Evolutionary conservation across 1,140 invertebrate species (phyloP).

Genomic region (Halesus radiatus): DNA sequence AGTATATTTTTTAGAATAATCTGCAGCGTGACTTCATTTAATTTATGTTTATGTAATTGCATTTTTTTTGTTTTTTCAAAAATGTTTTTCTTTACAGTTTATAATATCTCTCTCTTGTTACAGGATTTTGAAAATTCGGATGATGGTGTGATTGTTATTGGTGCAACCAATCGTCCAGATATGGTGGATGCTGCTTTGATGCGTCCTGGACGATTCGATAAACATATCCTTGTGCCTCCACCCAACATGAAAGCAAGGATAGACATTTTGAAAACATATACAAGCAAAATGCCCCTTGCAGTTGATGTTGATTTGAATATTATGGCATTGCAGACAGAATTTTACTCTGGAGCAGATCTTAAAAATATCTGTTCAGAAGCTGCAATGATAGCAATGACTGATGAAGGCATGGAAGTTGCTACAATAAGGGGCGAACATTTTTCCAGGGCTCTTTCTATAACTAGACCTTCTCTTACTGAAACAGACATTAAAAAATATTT

Average conservation of each 20-base stretch:
- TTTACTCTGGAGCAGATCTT: constrained; percentile 86
- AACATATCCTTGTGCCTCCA: constrained; percentile 81
- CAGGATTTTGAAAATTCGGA: constrained; percentile 42
- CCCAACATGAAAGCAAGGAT: constrained; percentile 75
- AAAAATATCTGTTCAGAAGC: constrained; percentile 81
- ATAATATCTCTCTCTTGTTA: background rate
- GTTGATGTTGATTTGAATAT: constrained; percentile 73
- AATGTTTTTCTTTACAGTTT: no score
- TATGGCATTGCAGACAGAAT: constrained; percentile 74
- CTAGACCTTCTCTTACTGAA: constrained; percentile 68
- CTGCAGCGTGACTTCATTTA: no score
- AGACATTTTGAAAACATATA: constrained; percentile 74
- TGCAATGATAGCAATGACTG: constrained; percentile 75
- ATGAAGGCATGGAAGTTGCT: constrained; percentile 68
- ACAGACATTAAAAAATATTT: constrained; percentile 44
- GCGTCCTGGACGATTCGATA: constrained; percentile 82
- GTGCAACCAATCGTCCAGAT: constrained; percentile 84
- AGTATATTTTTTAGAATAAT: background rate
- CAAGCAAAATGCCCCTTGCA: constrained; percentile 74
- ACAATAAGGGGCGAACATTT: constrained; percentile 71
- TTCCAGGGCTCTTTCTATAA: constrained; percentile 66
- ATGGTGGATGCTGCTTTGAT: constrained; percentile 84
- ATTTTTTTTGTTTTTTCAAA: no score
- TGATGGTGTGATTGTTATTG: constrained; percentile 76
- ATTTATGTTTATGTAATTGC: no score